Conservation (phyloP, 2,888 invertebrate species). For the Microplitis deprimator region DNA sequence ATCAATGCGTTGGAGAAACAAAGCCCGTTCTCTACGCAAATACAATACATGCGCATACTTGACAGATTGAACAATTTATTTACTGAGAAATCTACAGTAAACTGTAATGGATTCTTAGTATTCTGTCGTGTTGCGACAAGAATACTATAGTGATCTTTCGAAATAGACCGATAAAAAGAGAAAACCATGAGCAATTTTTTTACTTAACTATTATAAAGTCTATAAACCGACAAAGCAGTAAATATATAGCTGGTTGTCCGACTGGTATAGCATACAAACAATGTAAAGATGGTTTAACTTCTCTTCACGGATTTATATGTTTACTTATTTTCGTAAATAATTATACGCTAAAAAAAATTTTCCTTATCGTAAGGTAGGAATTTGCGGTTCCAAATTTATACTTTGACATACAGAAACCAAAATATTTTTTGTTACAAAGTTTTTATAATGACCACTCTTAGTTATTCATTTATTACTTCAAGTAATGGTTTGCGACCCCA, state of each 20-base stretch:
- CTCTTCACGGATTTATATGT: not conserved
- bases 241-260: constrained; percentile 7
- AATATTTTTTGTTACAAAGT: no score
- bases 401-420: no score
- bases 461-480: no score
- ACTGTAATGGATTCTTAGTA: constrained; percentile 40
- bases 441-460: no score
- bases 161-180: constrained; percentile 52
- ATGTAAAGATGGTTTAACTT: constrained; percentile 23
- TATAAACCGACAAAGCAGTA: constrained; percentile 4
- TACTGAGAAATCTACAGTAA: constrained; percentile 41
- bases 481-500: no score
- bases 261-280: constrained; percentile 28
- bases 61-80: constrained; percentile 42
- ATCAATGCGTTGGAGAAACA: not conserved
- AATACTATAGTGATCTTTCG: constrained; percentile 55
- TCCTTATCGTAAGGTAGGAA: not conserved
- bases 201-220: not conserved
- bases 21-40: constrained; percentile 30
- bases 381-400: not conserved
- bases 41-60: constrained; percentile 19
- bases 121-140: constrained; percentile 45
- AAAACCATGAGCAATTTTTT: constrained; percentile 26
- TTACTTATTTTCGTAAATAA: constrained; percentile 26
- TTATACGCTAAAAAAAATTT: constrained; percentile 3